Evolutionary conservation across 30 jellyfish, hydroid and myxozoan species (phyloP), one percentile per base, ranked within the genome.

Genomic region (Rhopilema esculentum): DNA sequence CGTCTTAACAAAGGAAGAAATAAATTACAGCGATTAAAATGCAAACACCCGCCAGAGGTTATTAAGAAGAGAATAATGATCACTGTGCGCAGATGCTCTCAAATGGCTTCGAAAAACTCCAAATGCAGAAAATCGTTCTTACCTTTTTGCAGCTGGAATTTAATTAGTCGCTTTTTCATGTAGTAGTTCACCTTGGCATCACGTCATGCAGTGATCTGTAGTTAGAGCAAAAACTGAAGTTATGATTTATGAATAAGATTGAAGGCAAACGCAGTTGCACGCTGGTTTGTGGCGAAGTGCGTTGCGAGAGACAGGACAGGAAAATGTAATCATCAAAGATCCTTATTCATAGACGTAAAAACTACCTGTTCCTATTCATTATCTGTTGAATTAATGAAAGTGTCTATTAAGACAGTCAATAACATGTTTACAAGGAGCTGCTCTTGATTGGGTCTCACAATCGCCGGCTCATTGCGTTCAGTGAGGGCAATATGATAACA

Each of bases 181-280:
- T 32, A 66, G 77, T 20, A 66, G 33, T 16, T 66, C 32, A 22
- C 50, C 23, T 66, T 29, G 33, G 50, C 77, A 23, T 66, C 21
- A 20, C 33, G 22, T 18, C 30, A 28, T 4, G 62, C 18, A 16
- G 24, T 71, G 49, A 71, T 24, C 82, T 71, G 66, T 12, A 20
- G 28, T n/a, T n/a, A 26, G 82, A 30, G 28, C n/a, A 71, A 29
- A 16, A 28, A 19, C 31, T 25, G 33, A 31, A 64, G 30, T 40
- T 12, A 12, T 40, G 57, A 40, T 40, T 40, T 40, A 6, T 40
- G 9, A 40, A 40, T 40, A 40, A 12, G 57, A 40, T 52, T 64
- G 79, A 61, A 78, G 49, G 80, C 90, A 80, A 80, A 65, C 90
- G 52, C 50, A 20, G 73, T 29, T 70, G 29, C 90, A 80, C 82